A percentile compares a stretch with the other conserved stretches of the same genome.
phyloP scores from a whole-genome alignment of 2,797 vertebrate genomes.

The Selene dorsalis region DNA sequence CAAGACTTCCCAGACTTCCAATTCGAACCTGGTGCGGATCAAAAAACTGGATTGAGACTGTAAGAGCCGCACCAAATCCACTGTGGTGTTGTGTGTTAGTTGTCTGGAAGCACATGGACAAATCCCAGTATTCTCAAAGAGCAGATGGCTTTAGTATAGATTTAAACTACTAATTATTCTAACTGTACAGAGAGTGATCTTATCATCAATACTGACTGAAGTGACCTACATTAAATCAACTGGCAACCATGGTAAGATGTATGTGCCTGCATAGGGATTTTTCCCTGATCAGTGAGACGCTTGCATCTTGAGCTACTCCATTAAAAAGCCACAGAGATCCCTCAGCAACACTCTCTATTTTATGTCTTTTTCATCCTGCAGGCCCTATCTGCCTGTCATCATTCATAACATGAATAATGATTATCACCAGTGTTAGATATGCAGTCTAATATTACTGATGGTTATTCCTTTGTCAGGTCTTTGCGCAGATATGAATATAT shows the following conservation, averaged over 20 bases:
- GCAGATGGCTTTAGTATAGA: neutral
- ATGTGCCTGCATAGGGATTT: neutral
- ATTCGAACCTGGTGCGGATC: neutral
- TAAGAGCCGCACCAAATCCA: too few relatives aligned
- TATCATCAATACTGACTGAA: neutral
- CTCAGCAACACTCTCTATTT: too few relatives aligned
- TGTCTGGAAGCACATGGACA: neutral
- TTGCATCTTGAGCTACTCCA: neutral
- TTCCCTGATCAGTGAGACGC: neutral
- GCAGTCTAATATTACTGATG: neutral
- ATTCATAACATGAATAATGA: neutral
- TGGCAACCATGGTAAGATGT: neutral
- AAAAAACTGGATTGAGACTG: neutral
- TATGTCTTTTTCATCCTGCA: neutral
- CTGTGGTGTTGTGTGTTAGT: neutral
- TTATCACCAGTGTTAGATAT: neutral
- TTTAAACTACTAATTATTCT: neutral
- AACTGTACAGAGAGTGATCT: neutral
- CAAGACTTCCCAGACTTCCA: too few relatives aligned
- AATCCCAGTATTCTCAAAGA: too few relatives aligned
- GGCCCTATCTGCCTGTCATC: neutral
- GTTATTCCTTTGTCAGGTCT: neutral
- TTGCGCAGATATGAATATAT: neutral
- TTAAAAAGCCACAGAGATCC: neutral
- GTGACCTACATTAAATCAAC: neutral